These are phyloP conservation scores for Plutomurus gul DNA, from an alignment of 1,140 invertebrate genomes.

Conservation along the genomic window DNA sequence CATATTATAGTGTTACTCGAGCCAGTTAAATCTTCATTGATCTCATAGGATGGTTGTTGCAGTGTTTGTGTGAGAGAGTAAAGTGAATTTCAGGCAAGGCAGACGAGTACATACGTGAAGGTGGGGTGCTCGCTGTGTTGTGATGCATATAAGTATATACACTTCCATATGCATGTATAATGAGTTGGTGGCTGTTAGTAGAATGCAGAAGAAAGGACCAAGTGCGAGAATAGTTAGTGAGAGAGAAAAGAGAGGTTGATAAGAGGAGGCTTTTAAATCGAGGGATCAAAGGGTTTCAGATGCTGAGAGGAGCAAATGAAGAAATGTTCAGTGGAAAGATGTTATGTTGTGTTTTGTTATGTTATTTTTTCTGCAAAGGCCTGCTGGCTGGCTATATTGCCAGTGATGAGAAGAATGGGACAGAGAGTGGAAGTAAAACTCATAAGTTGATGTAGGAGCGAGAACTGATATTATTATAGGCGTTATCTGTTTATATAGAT, in stretches of 20 bases:
- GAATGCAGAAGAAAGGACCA: background rate
- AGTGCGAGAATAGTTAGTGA: background rate
- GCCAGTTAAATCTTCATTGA: no score
- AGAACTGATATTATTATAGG: background rate
- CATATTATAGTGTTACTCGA: no score
- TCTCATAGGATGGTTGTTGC: no score
- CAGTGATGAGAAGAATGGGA: background rate
- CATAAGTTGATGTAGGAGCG: background rate
- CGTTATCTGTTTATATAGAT: background rate
- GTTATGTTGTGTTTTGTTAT: slow-evolving; percentile 6
- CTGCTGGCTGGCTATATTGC: background rate
- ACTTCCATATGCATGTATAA: background rate
- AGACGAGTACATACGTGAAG: no score
- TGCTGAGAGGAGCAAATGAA: background rate
- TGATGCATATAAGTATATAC: background rate
- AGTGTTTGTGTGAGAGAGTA: no score
- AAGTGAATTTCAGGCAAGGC: no score
- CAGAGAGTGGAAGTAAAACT: background rate
- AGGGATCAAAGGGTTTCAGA: slow-evolving; percentile 12
- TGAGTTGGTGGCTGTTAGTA: background rate
- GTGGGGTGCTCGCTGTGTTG: no score
- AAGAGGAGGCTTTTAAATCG: slow-evolving; percentile 7
- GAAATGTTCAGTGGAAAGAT: slow-evolving; percentile 2
- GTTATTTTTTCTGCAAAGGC: background rate
- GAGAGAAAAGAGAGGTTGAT: background rate